phyloP scores from a whole-genome alignment of 2,113 vertebrate species.

The Dicentrarchus labrax region DNA sequence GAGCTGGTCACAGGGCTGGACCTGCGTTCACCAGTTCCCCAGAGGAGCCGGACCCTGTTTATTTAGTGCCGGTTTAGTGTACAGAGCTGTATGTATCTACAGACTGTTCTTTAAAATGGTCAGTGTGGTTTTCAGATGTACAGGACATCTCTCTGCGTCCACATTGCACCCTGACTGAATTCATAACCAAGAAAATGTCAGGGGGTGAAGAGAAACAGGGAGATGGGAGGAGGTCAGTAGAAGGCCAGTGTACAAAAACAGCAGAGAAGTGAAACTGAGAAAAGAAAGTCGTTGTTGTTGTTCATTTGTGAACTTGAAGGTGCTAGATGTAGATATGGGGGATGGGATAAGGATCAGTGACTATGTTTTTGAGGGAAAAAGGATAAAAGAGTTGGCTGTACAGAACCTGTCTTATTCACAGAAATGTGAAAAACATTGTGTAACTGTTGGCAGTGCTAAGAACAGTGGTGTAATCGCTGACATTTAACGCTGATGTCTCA shows the following conservation, averaged over 20 bases:
- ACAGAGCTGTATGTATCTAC: conserved; percentile 42
- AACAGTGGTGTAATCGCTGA: conserved; percentile 66
- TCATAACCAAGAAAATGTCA: conserved; percentile 70
- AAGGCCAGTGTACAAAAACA: conserved; percentile 54
- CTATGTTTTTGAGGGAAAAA: conserved; percentile 29
- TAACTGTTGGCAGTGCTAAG: conserved; percentile 59
- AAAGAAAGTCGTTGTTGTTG: conserved; percentile 38
- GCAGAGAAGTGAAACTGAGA: conserved; percentile 39
- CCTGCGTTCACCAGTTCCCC: conserved; percentile 28
- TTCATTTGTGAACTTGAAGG: conserved; percentile 38
- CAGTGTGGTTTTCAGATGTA: conserved; percentile 52
- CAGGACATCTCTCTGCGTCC: conserved; percentile 53
- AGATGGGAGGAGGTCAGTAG: conserved; percentile 58
- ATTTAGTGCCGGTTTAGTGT: conserved; percentile 47
- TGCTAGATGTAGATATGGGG: conserved; percentile 7
- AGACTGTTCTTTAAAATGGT: conserved; percentile 52
- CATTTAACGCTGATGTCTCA: conserved; percentile 59
- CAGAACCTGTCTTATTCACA: conserved; percentile 42
- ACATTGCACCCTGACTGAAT: conserved; percentile 31
- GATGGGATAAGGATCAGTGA: conserved; percentile 14
- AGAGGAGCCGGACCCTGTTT: conserved; percentile 59
- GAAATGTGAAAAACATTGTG: conserved; percentile 57
- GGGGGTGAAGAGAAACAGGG: conserved; percentile 70
- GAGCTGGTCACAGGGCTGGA: conserved; percentile 38
- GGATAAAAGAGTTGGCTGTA: conserved; percentile 15